Base-by-base conservation (phyloP, 1,140 invertebrate species). In the Drosophila cardini region DNA sequence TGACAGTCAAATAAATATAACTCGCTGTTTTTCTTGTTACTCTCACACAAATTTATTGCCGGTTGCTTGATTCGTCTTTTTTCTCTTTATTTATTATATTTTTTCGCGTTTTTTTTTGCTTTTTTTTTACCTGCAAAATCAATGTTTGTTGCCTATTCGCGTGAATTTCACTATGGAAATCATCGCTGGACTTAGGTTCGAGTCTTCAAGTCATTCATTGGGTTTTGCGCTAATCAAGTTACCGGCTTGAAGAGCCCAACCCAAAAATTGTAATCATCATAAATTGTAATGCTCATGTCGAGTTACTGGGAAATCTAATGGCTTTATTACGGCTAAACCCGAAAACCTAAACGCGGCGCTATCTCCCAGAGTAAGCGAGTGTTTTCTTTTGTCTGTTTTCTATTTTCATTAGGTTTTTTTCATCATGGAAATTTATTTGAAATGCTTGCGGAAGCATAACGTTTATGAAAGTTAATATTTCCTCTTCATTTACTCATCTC, bases 181-280 rank as follows among this genome's bases (percentile, higher is more conserved):
- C 69, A 80, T 67, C 62, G 5, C 2, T 32, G 38, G 21, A 7
- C 58, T 52, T 32, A 56, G 71, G 55, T 53, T 40, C 61, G 48
- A 32, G 67, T 30, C 78, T 34, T 36, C 55, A 18, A 65, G 63
- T 43, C 65, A 56, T 53, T 55, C 52, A 42, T 36, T 40, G 64
- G 46, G 57, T 60, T 85, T 74, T 55, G 69, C 78, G 81, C 70
- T 85, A 87, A 87, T 86, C 83, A 83, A 87, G 77, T 80, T 85
- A 65, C 77, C 72, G 69, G 62, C 53, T 64, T 55, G 48, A n/a
- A n/a, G 16, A 8, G 40, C 38, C 32, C 48, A 55, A 40, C 45
- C 40, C n/a, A 18, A 45, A 82, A 73, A 73, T 72, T 46, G 76
- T 87, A 87, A 87, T 89, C 84, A 87, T 89, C 76, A 87, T 87